phyloP scores from a whole-genome alignment of 2,797 vertebrate genomes.

The Hyperoplus immaculatus region DNA sequence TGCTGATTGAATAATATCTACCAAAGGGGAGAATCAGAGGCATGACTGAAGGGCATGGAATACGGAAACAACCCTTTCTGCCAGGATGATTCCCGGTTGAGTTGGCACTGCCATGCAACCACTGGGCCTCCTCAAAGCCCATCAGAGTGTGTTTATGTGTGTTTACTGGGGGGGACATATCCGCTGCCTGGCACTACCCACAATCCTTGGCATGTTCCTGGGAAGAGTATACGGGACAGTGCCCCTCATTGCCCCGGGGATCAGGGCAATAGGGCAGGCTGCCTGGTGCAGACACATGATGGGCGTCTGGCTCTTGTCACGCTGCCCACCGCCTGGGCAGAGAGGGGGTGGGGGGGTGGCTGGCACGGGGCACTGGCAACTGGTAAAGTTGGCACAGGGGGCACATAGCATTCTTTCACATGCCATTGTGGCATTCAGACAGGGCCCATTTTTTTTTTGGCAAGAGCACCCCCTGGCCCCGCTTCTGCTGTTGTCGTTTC shows the following conservation, averaged over 20 bases:
- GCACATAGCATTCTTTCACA: slow-evolving; percentile 84
- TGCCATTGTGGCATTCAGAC: slow-evolving; percentile 81
- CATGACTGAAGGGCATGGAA: slow-evolving; percentile 44
- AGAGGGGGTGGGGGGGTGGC: slow-evolving; percentile 44
- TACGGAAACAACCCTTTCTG: slow-evolving; percentile 33
- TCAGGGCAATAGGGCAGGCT: slow-evolving; percentile 72
- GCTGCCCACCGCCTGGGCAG: slow-evolving; percentile 72
- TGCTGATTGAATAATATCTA: slow-evolving; percentile 19
- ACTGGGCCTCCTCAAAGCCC: slow-evolving; percentile 51
- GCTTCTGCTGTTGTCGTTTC: slow-evolving; percentile 74
- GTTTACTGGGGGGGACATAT: slow-evolving; percentile 41
- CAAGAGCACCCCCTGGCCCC: slow-evolving; percentile 61
- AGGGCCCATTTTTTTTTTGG: slow-evolving; percentile 72
- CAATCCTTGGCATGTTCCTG: slow-evolving; percentile 57
- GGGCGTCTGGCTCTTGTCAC: slow-evolving; percentile 84
- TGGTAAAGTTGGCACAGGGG: slow-evolving; percentile 82
- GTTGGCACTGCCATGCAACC: slow-evolving; percentile 39
- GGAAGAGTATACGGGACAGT: slow-evolving; percentile 61
- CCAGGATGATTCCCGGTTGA: slow-evolving; percentile 51
- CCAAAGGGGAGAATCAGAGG: slow-evolving; percentile 18
- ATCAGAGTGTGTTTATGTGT: slow-evolving; percentile 23
- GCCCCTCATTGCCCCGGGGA: slow-evolving; percentile 70
- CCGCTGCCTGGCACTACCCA: slow-evolving; percentile 53
- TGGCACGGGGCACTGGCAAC: slow-evolving; percentile 81
- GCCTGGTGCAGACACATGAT: slow-evolving; percentile 82